These are phyloP conservation scores for Sebastolobus alascanus DNA, from an alignment of 2,797 vertebrate genomes.

Conservation along the genomic window DNA sequence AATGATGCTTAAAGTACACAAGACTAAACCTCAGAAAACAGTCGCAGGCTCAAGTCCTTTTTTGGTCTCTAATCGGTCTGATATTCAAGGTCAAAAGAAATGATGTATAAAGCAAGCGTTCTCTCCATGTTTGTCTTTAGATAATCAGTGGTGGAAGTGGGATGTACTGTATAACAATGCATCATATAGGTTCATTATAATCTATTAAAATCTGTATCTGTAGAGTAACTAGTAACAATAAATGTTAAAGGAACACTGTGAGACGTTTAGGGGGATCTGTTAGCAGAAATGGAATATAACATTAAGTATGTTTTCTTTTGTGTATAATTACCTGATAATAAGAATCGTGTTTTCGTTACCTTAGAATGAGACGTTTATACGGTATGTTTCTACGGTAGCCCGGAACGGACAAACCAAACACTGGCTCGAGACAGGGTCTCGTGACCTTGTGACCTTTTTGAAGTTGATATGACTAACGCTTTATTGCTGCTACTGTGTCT, in stretches of 20 bases:
- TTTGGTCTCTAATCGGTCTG: slow-evolving; percentile 17
- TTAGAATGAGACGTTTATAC: not conserved
- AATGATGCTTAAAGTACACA: slow-evolving; percentile 43
- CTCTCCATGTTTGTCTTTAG: not conserved
- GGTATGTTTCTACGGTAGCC: not conserved
- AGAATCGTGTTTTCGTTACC: not conserved
- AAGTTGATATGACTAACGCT: no score
- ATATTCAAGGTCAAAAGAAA: not conserved
- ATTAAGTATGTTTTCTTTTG: not conserved
- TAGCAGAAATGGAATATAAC: not conserved
- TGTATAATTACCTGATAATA: not conserved
- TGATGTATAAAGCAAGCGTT: no score
- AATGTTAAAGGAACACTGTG: not conserved
- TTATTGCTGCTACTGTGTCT: no score
- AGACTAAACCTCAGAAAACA: slow-evolving; percentile 27
- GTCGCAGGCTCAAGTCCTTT: slow-evolving; percentile 12
- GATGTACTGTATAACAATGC: not conserved
- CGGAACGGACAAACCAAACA: not conserved
- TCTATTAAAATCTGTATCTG: no score
- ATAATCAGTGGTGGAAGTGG: not conserved
- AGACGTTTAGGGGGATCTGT: not conserved
- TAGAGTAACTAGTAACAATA: no score
- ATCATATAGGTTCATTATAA: no score
- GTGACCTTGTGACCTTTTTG: no score
- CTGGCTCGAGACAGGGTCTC: not conserved